Percentiles rank a stretch among this genome's conserved stretches.
Conservation (phyloP, 1,140 invertebrate genomes). For the Thaumatotibia leucotreta region DNA sequence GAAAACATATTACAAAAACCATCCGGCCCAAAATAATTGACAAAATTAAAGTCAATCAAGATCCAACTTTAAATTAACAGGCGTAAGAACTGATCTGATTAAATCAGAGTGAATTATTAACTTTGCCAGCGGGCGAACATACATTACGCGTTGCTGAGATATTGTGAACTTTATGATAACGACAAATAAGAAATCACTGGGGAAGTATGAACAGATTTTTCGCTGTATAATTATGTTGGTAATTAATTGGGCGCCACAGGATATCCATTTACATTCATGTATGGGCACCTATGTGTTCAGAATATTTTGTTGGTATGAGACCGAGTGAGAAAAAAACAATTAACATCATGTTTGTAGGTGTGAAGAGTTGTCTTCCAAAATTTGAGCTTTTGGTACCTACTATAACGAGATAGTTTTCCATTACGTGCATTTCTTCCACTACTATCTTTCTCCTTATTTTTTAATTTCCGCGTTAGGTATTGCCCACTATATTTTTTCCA, state of each 20-base stretch:
- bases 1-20: slow-evolving; percentile 47
- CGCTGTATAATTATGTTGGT: slow-evolving; percentile 16
- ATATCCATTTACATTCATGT: slow-evolving; percentile 32
- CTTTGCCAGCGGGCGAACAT: slow-evolving; percentile 1
- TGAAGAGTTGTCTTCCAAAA: background rate
- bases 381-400: too few species aligned
- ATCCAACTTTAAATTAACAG: slow-evolving; percentile 1
- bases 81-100: background rate
- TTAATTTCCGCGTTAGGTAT: too few species aligned
- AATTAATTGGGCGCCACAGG: slow-evolving; percentile 34
- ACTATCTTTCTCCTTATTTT: too few species aligned
- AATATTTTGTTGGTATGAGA: background rate
- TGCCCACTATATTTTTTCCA: too few species aligned
- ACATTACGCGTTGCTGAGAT: background rate
- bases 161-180: slow-evolving; percentile 5
- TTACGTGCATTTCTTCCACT: too few species aligned
- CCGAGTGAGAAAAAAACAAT: background rate
- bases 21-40: background rate
- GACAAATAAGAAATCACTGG: background rate
- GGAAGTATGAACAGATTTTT: slow-evolving; percentile 13
- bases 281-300: background rate
- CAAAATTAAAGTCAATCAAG: background rate
- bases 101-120: background rate
- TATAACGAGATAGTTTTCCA: too few species aligned
- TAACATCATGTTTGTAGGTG: background rate